phyloP scores from a whole-genome alignment of 2,113 vertebrate species.

The Triplophysa rosa region DNA sequence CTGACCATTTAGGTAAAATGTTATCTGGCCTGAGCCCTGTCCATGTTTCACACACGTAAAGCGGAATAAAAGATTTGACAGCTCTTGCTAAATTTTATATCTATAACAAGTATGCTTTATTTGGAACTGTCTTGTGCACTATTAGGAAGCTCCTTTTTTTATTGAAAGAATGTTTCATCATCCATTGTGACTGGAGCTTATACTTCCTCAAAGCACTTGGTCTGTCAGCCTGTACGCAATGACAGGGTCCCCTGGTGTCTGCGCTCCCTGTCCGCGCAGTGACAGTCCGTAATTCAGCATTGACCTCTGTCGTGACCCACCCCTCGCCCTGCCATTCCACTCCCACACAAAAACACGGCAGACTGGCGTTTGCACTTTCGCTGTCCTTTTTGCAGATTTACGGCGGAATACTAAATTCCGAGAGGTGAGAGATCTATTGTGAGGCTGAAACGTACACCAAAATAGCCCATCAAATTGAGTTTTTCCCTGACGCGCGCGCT shows the following conservation, averaged over 20 bases:
- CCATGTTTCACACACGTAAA: not conserved
- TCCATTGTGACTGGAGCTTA: slow-evolving; percentile 17
- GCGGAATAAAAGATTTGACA: not conserved
- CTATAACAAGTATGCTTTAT: slow-evolving; percentile 5
- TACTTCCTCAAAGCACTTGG: slow-evolving; percentile 62
- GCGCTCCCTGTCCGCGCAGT: slow-evolving; percentile 62
- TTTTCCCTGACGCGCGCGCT: slow-evolving; percentile 13
- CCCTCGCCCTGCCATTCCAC: slow-evolving; percentile 59
- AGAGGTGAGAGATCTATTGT: slow-evolving; percentile 39
- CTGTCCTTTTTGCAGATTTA: slow-evolving; percentile 26
- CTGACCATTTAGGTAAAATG: not conserved
- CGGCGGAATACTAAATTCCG: slow-evolving; percentile 37
- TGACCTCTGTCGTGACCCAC: slow-evolving; percentile 74
- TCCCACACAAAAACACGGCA: slow-evolving; percentile 45
- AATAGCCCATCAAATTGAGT: slow-evolving; percentile 49
- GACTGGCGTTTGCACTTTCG: slow-evolving; percentile 39
- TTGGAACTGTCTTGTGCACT: not conserved
- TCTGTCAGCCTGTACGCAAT: slow-evolving; percentile 53
- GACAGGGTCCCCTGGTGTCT: slow-evolving; percentile 61
- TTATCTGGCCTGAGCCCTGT: not conserved
- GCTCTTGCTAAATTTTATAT: not conserved
- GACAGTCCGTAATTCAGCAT: slow-evolving; percentile 73
- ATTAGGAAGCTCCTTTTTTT: slow-evolving; percentile 1
- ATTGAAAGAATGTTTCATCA: slow-evolving; percentile 5
- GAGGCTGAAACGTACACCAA: slow-evolving; percentile 34